These are phyloP conservation scores for Protaetia brevitarsis DNA, from an alignment of 1,140 invertebrate species.

Conservation along the genomic window DNA sequence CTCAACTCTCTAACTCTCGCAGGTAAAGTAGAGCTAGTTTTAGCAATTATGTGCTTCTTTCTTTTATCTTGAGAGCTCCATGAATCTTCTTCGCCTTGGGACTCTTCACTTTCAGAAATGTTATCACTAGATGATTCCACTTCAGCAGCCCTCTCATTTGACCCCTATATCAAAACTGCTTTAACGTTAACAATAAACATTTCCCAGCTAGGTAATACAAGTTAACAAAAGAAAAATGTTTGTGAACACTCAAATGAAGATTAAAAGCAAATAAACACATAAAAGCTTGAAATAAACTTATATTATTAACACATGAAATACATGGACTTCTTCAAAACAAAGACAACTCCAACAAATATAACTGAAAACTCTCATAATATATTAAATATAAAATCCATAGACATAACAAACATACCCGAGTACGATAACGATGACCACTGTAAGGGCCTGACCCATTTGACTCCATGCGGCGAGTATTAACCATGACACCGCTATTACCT, in stretches of 20 bases:
- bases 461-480: slow-evolving; percentile 45
- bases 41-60: slow-evolving; percentile 15
- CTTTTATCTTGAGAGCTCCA: slow-evolving; percentile 34
- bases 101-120: slow-evolving; percentile 28
- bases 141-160: slow-evolving; percentile 9
- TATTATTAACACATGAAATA: too few relatives aligned
- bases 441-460: slow-evolving; percentile 41
- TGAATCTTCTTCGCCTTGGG: slow-evolving; percentile 33
- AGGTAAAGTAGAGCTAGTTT: slow-evolving; percentile 15
- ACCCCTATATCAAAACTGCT: background rate
- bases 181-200: background rate
- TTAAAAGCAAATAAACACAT: background rate
- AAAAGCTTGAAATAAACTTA: too few relatives aligned
- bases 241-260: background rate
- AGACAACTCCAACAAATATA: background rate
- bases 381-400: background rate
- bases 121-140: slow-evolving; percentile 20
- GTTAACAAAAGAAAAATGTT: background rate
- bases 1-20: slow-evolving; percentile 35
- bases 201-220: background rate
- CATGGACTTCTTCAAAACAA: background rate
- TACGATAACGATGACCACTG: slow-evolving; percentile 37
- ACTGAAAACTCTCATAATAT: background rate
- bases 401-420: slow-evolving; percentile 43
- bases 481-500: slow-evolving; percentile 38